Evolutionary conservation across 2,797 vertebrate species (phyloP), one percentile per base, ranked within the genome.

Genomic region (Heteromormyrus szaboi): DNA sequence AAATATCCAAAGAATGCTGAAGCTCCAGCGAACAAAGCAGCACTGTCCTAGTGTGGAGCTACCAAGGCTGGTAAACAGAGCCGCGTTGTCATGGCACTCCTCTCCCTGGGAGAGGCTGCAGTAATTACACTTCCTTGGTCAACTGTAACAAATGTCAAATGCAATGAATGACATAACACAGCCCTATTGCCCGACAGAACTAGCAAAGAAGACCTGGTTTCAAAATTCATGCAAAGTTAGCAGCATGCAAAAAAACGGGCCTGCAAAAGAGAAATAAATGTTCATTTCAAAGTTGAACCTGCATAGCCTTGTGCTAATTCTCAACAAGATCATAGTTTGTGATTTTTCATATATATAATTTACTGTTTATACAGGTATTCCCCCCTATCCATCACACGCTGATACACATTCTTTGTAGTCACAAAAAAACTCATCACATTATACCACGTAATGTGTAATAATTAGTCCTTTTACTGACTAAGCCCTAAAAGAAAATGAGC

Each of bases 391-490:
- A 29, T 48, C 22, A 50, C 25, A 51, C 33, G 1, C 25, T 29
- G 37, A 54, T 46, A 93, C 87, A 84, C 50, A 89, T 88, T 85
- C 83, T 51, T 46, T 25, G 83, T 81, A 85, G n/a, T 85, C 83
- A 85, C 41, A 41, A 25, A 46, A 62, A 85, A 50, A 85, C 44
- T 88, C 90, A 91, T 86, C 88, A 90, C 48, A 37, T 0, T 68
- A 79, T 88, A 90, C 53, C 72, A 85, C 2, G 8, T 87, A 87
- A 88, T 89, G 86, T 89, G 93, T 91, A 88, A 90, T 90, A 86
- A 90, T 91, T 91, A 89, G 90, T 88, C 92, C 90, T 72, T 85
- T 89, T 89, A 65, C 83, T 48, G 81, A 84, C 56, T 89, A 9
- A 85, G 46, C 56, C 48, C 44, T 37, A 65, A 89, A 72, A 33